Base-by-base conservation (phyloP, 2,888 invertebrate species). In the Ptychoptera albimana region DNA sequence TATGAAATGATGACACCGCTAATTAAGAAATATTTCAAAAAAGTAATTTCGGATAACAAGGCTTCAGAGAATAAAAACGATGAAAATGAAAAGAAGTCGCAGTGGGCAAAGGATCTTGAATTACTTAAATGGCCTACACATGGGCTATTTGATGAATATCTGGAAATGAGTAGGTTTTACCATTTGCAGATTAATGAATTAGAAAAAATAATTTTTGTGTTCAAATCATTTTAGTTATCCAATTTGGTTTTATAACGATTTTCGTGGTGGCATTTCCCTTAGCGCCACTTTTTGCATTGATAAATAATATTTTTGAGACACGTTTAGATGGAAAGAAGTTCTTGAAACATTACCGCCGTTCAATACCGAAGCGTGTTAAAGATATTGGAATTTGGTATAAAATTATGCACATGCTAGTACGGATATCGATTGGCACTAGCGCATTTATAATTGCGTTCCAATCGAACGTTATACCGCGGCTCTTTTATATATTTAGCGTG, bases 211-310 rank as follows among this genome's bases (percentile, higher is more conserved):
- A n/a, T n/a, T n/a, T n/a, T n/a, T n/a, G n/a, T n/a, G n/a, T n/a
- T n/a, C n/a, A n/a, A n/a, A n/a, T n/a, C n/a, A 49, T 64, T 68
- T 23, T 58, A 84, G 86, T 86, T 44, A 67, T 88, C 15, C 88
- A 88, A 63, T 89, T 80, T 65, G 88, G 88, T 2, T 88, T 88
- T 57, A 77, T 86, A 23, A 87, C 85, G 1, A 71, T 89, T 37
- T 89, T 89, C 57, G 86, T 87, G 23, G 77, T 83, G 31, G 87
- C 87, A 2, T 88, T 89, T 63, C 88, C 88, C 0, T 59, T 89
- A 49, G 88, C 85, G 0, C 88, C 88, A 1, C 61, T 88, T 1
- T 79, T 87, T 62, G 86, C 87, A 1, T 65, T 88, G 32, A 63
- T 84, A 29, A 88, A 87, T 60, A 89, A 89, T 60, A 70, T 86